Evolutionary conservation across 2,113 vertebrate genomes (phyloP).

Genomic region (Ardeotis arabs): DNA sequence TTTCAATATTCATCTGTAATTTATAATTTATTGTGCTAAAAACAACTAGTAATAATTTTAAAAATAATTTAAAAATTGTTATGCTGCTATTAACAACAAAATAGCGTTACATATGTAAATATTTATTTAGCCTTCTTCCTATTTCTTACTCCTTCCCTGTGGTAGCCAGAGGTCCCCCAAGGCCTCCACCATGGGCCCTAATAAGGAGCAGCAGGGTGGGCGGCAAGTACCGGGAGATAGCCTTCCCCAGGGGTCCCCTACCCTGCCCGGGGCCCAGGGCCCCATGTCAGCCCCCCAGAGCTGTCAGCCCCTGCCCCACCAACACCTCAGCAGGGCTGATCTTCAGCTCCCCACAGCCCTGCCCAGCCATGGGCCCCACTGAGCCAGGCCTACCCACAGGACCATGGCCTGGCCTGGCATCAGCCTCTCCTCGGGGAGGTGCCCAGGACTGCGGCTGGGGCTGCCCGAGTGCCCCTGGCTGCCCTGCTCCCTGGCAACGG

Average conservation of each 20-base stretch:
- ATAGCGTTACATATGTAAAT: not conserved
- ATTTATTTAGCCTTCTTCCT: not conserved
- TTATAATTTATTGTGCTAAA: not conserved
- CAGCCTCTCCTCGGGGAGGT: not conserved
- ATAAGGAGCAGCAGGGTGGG: not conserved
- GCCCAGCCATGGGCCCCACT: too few species aligned
- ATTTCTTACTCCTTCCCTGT: not conserved
- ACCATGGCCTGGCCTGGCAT: not conserved
- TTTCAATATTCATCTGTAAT: not conserved
- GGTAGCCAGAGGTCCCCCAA: not conserved
- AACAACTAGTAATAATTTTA: not conserved
- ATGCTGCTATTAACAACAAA: not conserved
- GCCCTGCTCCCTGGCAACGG: not conserved
- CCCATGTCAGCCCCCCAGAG: not conserved
- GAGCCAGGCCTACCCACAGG: too few species aligned
- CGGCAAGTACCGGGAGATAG: fast-evolving
- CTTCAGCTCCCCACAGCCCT: not conserved
- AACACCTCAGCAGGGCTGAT: not conserved
- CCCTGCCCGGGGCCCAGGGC: too few species aligned
- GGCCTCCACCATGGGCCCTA: fast-evolving
- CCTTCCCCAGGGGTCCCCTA: not conserved
- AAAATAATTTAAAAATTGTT: fast-evolving
- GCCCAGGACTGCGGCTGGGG: not conserved
- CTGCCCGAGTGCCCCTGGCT: not conserved
- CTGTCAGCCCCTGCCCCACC: not conserved